Evolutionary conservation across 2,797 vertebrate genomes (phyloP), one percentile per base, ranked within the genome.

Genomic region (Lacerta agilis): DNA sequence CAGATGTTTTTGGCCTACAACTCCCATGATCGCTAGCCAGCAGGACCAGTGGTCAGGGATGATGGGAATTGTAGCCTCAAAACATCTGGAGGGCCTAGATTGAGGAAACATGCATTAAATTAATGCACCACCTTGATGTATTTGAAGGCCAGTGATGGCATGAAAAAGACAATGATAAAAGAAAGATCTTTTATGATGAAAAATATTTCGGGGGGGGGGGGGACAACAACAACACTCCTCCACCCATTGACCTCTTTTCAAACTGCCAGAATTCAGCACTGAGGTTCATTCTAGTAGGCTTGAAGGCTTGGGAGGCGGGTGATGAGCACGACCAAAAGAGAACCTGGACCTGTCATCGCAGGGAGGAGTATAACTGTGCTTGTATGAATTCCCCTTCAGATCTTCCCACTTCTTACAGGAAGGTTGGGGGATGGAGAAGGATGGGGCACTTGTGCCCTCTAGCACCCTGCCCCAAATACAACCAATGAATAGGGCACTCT

Each of bases 91-190:
- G 33, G 33, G 2, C 33, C 33, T 33, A 33, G 33, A 33, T 33
- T 33, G 33, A 33, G 33, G 2, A 33, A 33, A 33, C 33, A 33
- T 33, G 33, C 49, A 4, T 2, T 33, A 85, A 38, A 0, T 0
- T 2, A 88, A 79, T 0, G 0, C 25, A 83, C 66, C 0, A 5
- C 33, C 0, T 0, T 81, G 0, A 75, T 0, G 55, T 29, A 84
- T 36, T 72, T 66, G 11, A 0, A 85, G 82, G 79, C 9, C 5
- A 66, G 36, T 36, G 13, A 88, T 83, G 77, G n/a, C 77, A 18
- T 9, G n/a, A 78, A 82, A 76, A 94, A 75, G 5, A 72, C 13
- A 87, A 86, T 72, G 58, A 6, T 75, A 87, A 92, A 91, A 33
- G 33, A 36, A 72, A 8, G 92, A 88, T 5, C 0, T 49, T 49